Evolutionary conservation across 2,113 vertebrate species (phyloP), one percentile per base, ranked within the genome.

Genomic region (Nerophis ophidion): DNA sequence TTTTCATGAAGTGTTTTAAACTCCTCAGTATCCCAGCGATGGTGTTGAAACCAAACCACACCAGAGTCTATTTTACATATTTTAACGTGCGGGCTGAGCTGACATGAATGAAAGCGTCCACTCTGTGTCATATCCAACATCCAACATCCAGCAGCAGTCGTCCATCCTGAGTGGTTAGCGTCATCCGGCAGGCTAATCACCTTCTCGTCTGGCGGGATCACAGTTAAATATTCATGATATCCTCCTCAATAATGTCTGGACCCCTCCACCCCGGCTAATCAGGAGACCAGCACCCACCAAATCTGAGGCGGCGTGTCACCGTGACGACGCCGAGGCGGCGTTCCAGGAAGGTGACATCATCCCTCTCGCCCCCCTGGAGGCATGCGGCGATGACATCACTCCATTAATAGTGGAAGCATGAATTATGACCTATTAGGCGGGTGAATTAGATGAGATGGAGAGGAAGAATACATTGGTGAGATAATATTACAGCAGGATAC

Each of bases 161-260:
- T 86, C 79, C 76, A 86, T 84, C 83, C 74, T 51, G 14, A 70
- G 82, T 87, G 54, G 60, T 88, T 87, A 87, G 74, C 66, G 62
- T 51, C 45, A 71, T 83, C 79, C 68, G 61, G 65, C 26, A 52
- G 70, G 82, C 84, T 87, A 87, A 88, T 88, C 85, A 87, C 65
- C 65, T 60, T 70, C 80, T 76, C 74, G 72, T 81, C 68, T 77
- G 70, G 80, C 75, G 83, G 64, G 59, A 80, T 73, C 78, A 81
- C 71, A 63, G 75, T 87, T 86, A 87, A 88, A 88, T 88, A 88
- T 88, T 86, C 82, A 88, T 88, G 87, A 88, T 86, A 80, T 84
- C 84, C 86, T 86, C 76, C 65, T 66, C 72, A 16, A 57, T 83
- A 79, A 84, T 81, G 73, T 82, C 69, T 79, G 73, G 84, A 82